A percentile compares a stretch with the other conserved stretches of the same genome.
Evolutionary conservation across 1,140 invertebrate species (phyloP).

Genomic region (Papilio helenus): DNA sequence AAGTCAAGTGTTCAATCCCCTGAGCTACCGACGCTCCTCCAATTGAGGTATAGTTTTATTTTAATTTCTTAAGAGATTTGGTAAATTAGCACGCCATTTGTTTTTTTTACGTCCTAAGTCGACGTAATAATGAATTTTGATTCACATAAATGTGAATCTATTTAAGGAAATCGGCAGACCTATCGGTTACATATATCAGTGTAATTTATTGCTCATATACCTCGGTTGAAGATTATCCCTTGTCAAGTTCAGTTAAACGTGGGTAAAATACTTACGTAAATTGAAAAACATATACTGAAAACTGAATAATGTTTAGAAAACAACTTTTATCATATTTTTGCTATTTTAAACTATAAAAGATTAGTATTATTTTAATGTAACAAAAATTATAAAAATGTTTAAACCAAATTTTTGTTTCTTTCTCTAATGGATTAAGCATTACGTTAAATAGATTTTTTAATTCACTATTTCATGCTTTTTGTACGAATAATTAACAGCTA

Average conservation of each 20-base stretch:
- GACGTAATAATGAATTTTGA: neutral
- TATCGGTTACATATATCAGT: neutral
- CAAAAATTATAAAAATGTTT: neutral
- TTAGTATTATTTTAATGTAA: neutral
- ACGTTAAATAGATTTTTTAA: conserved; percentile 3
- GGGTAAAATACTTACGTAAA: neutral
- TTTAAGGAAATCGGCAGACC: neutral
- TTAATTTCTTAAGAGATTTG: too few species aligned
- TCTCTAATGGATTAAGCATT: neutral
- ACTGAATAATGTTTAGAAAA: neutral
- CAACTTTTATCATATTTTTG: neutral
- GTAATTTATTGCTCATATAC: conserved; percentile 5
- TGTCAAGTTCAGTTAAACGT: conserved; percentile 7
- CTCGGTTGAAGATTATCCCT: neutral
- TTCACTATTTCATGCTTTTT: neutral
- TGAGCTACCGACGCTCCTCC: too few species aligned
- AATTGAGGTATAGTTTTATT: too few species aligned
- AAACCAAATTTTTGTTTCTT: neutral
- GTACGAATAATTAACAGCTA: neutral
- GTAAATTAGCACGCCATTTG: too few species aligned
- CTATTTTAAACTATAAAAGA: neutral
- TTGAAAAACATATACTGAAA: neutral
- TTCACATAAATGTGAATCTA: neutral
- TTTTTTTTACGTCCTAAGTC: too few species aligned
- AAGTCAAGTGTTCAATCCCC: too few species aligned